Percentiles rank a stretch among this genome's conserved stretches.
Evolutionary conservation across 2,113 vertebrate genomes (phyloP).

Genomic region (Rhynchopsitta pachyrhyncha): DNA sequence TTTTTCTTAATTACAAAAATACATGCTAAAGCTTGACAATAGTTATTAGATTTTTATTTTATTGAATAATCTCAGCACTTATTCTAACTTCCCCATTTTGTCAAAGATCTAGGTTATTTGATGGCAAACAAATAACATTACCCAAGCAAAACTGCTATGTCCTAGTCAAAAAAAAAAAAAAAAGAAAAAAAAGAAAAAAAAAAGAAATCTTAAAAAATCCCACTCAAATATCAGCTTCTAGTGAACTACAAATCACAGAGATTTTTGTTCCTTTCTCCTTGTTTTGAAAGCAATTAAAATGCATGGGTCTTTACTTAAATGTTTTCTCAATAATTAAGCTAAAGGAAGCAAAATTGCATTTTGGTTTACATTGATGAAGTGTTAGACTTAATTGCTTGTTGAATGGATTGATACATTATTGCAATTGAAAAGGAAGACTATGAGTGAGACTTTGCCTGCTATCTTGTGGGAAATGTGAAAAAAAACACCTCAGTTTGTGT

Average conservation of each 20-base stretch:
- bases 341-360: background rate
- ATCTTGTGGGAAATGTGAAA: background rate
- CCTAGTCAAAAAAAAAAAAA: background rate
- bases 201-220: background rate
- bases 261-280: background rate
- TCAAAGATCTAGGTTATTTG: background rate
- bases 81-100: background rate
- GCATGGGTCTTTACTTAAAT: background rate
- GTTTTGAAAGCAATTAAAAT: background rate
- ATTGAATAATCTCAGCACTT: background rate
- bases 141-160: background rate
- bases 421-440: background rate
- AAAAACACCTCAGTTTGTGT: background rate
- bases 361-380: background rate
- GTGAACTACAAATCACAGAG: background rate
- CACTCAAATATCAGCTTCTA: background rate
- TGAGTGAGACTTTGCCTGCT: background rate
- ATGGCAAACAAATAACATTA: background rate
- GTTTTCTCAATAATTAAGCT: background rate
- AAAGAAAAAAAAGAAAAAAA: background rate
- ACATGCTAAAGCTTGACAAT: background rate
- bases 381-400: background rate
- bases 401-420: background rate
- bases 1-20: background rate
- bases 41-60: background rate